Evolutionary conservation across 2,797 vertebrate genomes (phyloP).

Genomic region (Simalia tracyae): DNA sequence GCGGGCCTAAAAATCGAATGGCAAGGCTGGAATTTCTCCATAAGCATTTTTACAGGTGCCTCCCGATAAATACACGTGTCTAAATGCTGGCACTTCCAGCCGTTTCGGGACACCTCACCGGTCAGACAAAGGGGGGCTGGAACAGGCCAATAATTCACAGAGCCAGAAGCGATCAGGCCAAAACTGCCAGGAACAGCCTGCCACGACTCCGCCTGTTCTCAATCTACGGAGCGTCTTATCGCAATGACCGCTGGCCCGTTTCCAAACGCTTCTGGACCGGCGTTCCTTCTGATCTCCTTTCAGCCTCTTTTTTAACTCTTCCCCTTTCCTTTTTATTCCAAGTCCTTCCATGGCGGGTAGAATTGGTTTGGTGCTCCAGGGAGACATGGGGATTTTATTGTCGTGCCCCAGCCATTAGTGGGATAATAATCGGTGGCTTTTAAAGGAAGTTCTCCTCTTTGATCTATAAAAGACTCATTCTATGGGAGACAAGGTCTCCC

Average conservation of each 20-base stretch:
- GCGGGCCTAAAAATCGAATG: no score
- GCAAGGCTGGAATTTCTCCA: fast-evolving
- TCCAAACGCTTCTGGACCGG: neutral
- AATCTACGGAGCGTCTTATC: no score
- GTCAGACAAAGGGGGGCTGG: neutral
- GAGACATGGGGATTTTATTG: neutral
- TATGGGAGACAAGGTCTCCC: neutral
- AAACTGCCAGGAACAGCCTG: neutral
- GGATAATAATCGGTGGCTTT: neutral
- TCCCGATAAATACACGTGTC: neutral
- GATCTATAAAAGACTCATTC: neutral
- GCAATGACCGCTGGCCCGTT: no score
- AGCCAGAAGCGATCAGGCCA: neutral
- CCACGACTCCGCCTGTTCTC: neutral
- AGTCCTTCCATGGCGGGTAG: neutral
- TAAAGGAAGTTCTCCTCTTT: neutral
- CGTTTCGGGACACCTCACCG: no score
- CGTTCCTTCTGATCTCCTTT: neutral
- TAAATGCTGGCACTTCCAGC: neutral
- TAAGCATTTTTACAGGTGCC: no score
- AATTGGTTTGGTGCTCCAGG: neutral
- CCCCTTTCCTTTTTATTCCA: neutral
- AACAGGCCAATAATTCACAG: neutral
- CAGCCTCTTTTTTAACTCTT: neutral
- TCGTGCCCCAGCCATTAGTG: neutral